Conservation (phyloP, 2,888 invertebrate genomes). For the Agrilus mali region DNA sequence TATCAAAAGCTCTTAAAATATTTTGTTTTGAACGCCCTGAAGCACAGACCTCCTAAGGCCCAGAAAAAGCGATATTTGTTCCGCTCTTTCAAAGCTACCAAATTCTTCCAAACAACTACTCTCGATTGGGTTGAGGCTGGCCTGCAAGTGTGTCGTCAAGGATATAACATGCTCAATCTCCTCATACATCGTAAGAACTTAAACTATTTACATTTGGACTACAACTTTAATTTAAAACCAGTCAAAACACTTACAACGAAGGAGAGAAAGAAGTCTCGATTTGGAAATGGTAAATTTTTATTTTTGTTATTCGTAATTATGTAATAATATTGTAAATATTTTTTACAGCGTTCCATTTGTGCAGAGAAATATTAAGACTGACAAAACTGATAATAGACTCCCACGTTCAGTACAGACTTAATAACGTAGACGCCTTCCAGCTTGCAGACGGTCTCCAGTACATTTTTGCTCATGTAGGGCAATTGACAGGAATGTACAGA, state of each 20-base stretch:
- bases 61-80: slow-evolving; percentile 97
- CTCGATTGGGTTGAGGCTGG: slow-evolving; percentile 99
- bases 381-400: slow-evolving; percentile 98
- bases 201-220: slow-evolving; percentile 98
- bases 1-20: slow-evolving; percentile 98
- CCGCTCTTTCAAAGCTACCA: slow-evolving; percentile 98
- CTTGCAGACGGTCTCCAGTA: slow-evolving; percentile 97
- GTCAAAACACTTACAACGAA: slow-evolving; percentile 99
- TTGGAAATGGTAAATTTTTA: slow-evolving; percentile 67
- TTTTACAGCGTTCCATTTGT: slow-evolving; percentile 86
- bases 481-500: slow-evolving; percentile 98
- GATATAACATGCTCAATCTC: slow-evolving; percentile 98
- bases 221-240: slow-evolving; percentile 99
- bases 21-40: slow-evolving; percentile 93
- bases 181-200: slow-evolving; percentile 98
- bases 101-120: slow-evolving; percentile 99
- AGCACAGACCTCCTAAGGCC: slow-evolving; percentile 95
- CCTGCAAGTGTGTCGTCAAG: slow-evolving; percentile 94
- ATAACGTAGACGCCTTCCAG: slow-evolving; percentile 99
- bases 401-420: slow-evolving; percentile 96
- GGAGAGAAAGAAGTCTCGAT: slow-evolving; percentile 96
- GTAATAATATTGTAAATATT: no score
- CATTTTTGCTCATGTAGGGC: slow-evolving; percentile 98
- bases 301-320: background rate
- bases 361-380: slow-evolving; percentile 94